Conservation (phyloP, 2,113 vertebrate genomes). For the Hydropotes inermis region DNA sequence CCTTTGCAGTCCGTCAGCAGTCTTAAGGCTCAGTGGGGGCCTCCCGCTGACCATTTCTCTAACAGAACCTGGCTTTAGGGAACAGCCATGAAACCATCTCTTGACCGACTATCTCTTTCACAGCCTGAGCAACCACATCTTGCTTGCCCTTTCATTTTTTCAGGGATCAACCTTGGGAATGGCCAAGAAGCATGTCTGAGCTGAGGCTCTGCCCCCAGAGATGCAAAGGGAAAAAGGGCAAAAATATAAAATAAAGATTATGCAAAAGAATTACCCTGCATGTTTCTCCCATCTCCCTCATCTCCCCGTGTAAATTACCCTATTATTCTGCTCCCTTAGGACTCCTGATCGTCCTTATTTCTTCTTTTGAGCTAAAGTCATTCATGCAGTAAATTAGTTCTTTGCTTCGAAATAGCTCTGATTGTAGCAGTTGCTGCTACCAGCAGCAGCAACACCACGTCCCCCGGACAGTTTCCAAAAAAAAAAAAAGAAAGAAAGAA, state of each 20-base stretch:
- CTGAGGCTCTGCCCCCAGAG: slow-evolving; percentile 32
- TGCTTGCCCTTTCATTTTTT: neutral
- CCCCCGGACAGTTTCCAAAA: slow-evolving; percentile 66
- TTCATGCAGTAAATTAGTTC: slow-evolving; percentile 91
- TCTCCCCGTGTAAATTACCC: slow-evolving; percentile 84
- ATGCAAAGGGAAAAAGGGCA: slow-evolving; percentile 58
- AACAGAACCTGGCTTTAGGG: neutral
- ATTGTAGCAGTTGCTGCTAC: slow-evolving; percentile 79
- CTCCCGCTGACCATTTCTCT: neutral
- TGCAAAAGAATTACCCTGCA: slow-evolving; percentile 73
- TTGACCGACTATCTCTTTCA: neutral
- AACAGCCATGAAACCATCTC: neutral
- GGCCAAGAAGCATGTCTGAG: neutral
- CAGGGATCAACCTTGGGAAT: neutral
- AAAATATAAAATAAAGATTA: slow-evolving; percentile 78
- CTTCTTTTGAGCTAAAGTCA: slow-evolving; percentile 88
- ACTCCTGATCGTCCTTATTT: slow-evolving; percentile 83
- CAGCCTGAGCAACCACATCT: neutral
- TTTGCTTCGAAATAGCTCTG: slow-evolving; percentile 84
- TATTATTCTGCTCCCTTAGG: slow-evolving; percentile 85
- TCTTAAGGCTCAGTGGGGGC: neutral
- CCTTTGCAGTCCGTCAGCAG: neutral
- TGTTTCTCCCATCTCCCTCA: slow-evolving; percentile 71
- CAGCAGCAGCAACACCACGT: slow-evolving; percentile 63
- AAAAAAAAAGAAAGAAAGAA: neutral